These are phyloP conservation scores for Palaemon carinicauda DNA, from an alignment of 1,140 invertebrate species.

Conservation along the genomic window DNA sequence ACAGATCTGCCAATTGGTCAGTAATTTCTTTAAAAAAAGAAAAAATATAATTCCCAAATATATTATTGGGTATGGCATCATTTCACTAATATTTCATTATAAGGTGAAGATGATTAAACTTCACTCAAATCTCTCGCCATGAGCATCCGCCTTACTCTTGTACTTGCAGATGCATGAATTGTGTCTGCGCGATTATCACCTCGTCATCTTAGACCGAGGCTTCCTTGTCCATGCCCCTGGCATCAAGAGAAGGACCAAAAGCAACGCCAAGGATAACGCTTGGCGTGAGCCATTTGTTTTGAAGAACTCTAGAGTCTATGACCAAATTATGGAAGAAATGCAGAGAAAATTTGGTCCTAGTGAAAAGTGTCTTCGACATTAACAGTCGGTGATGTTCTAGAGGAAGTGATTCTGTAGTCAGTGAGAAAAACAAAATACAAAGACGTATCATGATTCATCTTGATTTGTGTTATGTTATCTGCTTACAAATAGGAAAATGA, in stretches of 20 bases:
- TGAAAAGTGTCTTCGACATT: constrained; percentile 54
- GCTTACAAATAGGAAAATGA: too few species aligned
- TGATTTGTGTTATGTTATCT: too few species aligned
- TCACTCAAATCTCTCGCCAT: background rate
- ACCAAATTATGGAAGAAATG: constrained; percentile 68
- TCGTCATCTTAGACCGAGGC: constrained; percentile 79
- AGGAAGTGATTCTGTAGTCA: background rate
- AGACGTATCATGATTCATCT: too few species aligned
- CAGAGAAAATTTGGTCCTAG: constrained; percentile 61
- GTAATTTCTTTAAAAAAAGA: too few species aligned
- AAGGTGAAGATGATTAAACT: background rate
- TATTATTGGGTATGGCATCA: too few species aligned
- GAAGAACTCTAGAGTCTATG: constrained; percentile 73
- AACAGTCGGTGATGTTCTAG: too few species aligned
- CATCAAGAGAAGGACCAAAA: constrained; percentile 69
- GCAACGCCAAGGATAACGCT: constrained; percentile 62
- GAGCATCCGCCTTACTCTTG: background rate
- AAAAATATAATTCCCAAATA: too few species aligned
- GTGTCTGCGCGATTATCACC: constrained; percentile 78
- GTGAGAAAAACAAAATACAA: too few species aligned
- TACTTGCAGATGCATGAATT: constrained; percentile 78
- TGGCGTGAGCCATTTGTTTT: constrained; percentile 69
- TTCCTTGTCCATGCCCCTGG: constrained; percentile 82
- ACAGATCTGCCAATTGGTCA: too few species aligned
- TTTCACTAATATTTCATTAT: background rate